These are phyloP conservation scores for Oryzaephilus surinamensis DNA, from an alignment of 1,140 invertebrate species.

Conservation along the genomic window DNA sequence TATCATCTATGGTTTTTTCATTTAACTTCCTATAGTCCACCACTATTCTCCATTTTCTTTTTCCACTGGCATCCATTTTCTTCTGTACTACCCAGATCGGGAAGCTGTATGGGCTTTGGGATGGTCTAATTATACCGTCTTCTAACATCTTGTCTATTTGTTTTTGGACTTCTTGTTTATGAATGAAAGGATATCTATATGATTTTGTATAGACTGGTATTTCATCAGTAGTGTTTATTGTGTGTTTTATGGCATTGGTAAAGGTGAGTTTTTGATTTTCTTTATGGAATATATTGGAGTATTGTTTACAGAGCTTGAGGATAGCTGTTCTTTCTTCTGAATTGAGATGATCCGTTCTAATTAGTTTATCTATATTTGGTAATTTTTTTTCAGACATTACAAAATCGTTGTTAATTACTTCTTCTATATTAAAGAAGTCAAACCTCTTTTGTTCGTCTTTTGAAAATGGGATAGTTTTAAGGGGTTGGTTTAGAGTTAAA, in stretches of 20 bases:
- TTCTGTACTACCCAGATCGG: conserved; percentile 30
- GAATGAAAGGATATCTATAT: too few species aligned
- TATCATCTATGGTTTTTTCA: too few species aligned
- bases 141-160: conserved; percentile 20
- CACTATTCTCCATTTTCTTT: conserved; percentile 6
- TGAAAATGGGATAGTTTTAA: conserved; percentile 1
- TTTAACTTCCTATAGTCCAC: too few species aligned
- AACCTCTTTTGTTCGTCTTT: background rate
- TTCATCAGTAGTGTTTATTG: conserved; percentile 18
- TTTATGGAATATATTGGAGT: conserved; percentile 8
- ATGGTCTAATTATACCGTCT: conserved; percentile 26
- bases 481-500: background rate
- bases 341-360: conserved; percentile 12
- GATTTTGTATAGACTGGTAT: too few species aligned
- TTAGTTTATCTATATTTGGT: background rate
- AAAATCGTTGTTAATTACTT: too few species aligned
- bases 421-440: conserved; percentile 1
- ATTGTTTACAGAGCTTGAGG: conserved; percentile 7
- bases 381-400: background rate
- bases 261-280: conserved; percentile 6
- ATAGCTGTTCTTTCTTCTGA: conserved; percentile 12
- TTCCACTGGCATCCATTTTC: too few species aligned
- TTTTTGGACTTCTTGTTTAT: conserved; percentile 13
- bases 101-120: conserved; percentile 32
- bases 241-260: conserved; percentile 14